Percentiles rank a stretch among this genome's conserved stretches.
phyloP scores from a whole-genome alignment of 2,888 invertebrate genomes.

The Scaptomyza parva region DNA sequence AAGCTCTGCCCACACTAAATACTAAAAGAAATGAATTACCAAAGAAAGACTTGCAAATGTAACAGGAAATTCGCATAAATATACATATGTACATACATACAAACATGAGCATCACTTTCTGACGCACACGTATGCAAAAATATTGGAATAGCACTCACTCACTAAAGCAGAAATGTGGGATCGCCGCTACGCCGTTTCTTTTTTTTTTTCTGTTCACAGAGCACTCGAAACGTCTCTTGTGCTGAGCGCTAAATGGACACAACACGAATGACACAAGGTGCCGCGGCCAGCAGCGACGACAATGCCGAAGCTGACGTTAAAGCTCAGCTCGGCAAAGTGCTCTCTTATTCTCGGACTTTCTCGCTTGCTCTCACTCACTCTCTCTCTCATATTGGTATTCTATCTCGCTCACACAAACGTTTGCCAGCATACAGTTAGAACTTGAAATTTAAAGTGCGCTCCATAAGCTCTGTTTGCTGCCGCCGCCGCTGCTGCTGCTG shows the following conservation, averaged over 20 bases:
- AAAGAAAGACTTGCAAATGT: constrained; percentile 34
- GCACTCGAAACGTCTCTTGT: constrained; percentile 38
- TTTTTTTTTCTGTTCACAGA: constrained; percentile 22
- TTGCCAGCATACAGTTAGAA: constrained; percentile 64
- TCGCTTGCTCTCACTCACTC: constrained; percentile 25
- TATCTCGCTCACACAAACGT: not conserved
- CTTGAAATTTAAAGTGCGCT: constrained; percentile 70
- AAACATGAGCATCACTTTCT: constrained; percentile 30
- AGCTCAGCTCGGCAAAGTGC: constrained; percentile 46
- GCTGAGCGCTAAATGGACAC: constrained; percentile 53
- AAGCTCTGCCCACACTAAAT: constrained; percentile 23
- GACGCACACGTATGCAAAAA: constrained; percentile 77
- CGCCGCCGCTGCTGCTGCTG: constrained; percentile 39
- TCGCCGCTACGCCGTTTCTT: constrained; percentile 21
- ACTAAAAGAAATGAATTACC: constrained; percentile 9
- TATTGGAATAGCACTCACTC: constrained; percentile 51
- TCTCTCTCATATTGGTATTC: constrained; percentile 6
- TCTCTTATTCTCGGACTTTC: constrained; percentile 30
- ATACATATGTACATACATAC: constrained; percentile 12
- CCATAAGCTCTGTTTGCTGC: constrained; percentile 31
- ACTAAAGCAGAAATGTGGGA: constrained; percentile 47
- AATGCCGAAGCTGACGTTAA: constrained; percentile 30
- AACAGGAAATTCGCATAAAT: constrained; percentile 40
- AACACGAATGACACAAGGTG: constrained; percentile 63
- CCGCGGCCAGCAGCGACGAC: constrained; percentile 40